phyloP scores from a whole-genome alignment of 2,888 invertebrate genomes.

The Deilephila porcellus region DNA sequence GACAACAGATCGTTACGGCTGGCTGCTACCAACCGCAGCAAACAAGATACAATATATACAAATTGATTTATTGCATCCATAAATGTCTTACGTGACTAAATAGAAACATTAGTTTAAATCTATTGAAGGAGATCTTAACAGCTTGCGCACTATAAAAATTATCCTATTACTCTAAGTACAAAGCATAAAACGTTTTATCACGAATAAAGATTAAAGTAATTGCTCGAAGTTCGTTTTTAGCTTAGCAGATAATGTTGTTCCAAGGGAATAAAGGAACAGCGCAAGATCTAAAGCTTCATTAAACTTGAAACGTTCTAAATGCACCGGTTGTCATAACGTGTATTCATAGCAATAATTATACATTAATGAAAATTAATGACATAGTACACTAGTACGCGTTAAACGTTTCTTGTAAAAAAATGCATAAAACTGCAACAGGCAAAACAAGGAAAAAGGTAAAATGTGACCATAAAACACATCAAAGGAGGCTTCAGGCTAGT shows the following conservation, averaged over 20 bases:
- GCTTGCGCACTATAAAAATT: constrained; percentile 14
- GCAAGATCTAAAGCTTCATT: constrained; percentile 25
- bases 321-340: neutral
- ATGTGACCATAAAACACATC: constrained; percentile 69
- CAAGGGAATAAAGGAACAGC: constrained; percentile 1
- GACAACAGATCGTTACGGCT: constrained; percentile 49
- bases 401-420: constrained; percentile 36
- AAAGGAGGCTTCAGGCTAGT: constrained; percentile 59
- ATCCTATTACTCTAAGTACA: neutral
- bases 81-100: constrained; percentile 43
- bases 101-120: constrained; percentile 42
- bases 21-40: constrained; percentile 40
- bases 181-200: constrained; percentile 12
- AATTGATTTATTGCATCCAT: constrained; percentile 55
- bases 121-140: constrained; percentile 21
- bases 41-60: constrained; percentile 41
- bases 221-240: constrained; percentile 2
- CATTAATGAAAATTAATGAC: constrained; percentile 15
- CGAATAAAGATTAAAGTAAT: constrained; percentile 23
- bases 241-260: constrained; percentile 7
- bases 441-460: constrained; percentile 43
- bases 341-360: neutral
- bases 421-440: constrained; percentile 35
- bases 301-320: constrained; percentile 3
- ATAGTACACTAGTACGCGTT: neutral